Evolutionary conservation across 2,888 invertebrate genomes (phyloP).

Genomic region (Formica aserva): DNA sequence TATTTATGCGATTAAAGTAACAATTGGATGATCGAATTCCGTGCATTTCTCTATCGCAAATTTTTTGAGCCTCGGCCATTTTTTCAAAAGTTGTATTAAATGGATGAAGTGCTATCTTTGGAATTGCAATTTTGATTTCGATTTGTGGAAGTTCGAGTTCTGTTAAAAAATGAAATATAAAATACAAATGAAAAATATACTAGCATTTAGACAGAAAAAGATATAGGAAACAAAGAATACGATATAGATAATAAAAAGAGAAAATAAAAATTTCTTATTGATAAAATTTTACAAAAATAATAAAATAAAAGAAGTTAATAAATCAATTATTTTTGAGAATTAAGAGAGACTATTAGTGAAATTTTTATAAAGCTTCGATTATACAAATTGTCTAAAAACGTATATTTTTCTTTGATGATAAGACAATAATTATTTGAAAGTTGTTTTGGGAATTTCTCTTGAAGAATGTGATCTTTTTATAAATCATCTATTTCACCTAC

Average conservation of each 20-base stretch:
- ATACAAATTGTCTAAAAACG: not conserved
- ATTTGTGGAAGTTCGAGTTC: not conserved
- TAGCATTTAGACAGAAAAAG: not conserved
- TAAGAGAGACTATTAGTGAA: not conserved
- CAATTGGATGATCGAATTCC: not conserved
- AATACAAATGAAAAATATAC: not conserved
- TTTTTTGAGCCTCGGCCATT: not conserved
- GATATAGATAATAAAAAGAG: not conserved
- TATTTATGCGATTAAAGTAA: not conserved
- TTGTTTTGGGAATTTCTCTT: not conserved
- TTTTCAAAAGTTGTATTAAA: not conserved
- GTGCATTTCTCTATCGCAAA: not conserved
- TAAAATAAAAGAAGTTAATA: not conserved
- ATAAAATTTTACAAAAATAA: not conserved
- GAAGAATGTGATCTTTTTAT: not conserved
- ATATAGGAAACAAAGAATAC: not conserved
- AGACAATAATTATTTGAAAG: not conserved
- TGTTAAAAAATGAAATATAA: constrained; percentile 4
- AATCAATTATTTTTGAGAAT: not conserved
- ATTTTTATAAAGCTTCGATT: not conserved
- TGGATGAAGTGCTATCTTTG: not conserved
- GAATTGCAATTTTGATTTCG: not conserved
- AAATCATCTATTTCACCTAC: not conserved
- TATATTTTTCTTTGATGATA: not conserved
- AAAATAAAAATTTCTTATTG: not conserved